Evolutionary conservation across 2,113 vertebrate genomes (phyloP).

Genomic region (Atractosteus spatula): DNA sequence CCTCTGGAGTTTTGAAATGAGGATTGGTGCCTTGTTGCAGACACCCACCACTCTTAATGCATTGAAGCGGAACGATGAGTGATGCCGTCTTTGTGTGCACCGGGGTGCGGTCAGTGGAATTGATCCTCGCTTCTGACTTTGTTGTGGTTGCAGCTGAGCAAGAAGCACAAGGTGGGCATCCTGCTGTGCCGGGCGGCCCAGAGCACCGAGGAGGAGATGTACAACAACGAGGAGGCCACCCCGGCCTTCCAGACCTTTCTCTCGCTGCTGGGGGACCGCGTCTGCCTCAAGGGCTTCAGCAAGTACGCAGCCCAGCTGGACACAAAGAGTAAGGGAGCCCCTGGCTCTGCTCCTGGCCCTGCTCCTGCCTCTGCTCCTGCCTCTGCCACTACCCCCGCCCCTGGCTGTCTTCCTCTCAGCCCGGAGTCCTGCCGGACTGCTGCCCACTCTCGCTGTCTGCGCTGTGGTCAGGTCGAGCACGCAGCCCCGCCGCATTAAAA

Average conservation of each 20-base stretch:
- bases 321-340: conserved; percentile 80
- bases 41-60: too few species aligned
- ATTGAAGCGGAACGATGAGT: too few species aligned
- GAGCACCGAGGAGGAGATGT: conserved; percentile 97
- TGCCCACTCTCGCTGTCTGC: too few species aligned
- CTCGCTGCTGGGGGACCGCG: conserved; percentile 81
- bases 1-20: too few species aligned
- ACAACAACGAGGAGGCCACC: conserved; percentile 89
- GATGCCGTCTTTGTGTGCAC: too few species aligned
- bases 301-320: conserved; percentile 92
- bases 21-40: too few species aligned
- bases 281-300: conserved; percentile 75
- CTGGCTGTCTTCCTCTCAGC: too few species aligned
- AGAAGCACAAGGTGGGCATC: conserved; percentile 89
- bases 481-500: too few species aligned
- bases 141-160: conserved; percentile 71
- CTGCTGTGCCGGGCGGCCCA: conserved; percentile 87
- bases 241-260: conserved; percentile 84
- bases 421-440: too few species aligned
- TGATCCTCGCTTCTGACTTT: conserved; percentile 4
- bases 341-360: not conserved
- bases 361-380: not conserved
- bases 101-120: too few species aligned
- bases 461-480: too few species aligned
- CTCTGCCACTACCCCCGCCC: not conserved